Evolutionary conservation across 2,113 vertebrate species (phyloP).

Genomic region (Alethe castanea): DNA sequence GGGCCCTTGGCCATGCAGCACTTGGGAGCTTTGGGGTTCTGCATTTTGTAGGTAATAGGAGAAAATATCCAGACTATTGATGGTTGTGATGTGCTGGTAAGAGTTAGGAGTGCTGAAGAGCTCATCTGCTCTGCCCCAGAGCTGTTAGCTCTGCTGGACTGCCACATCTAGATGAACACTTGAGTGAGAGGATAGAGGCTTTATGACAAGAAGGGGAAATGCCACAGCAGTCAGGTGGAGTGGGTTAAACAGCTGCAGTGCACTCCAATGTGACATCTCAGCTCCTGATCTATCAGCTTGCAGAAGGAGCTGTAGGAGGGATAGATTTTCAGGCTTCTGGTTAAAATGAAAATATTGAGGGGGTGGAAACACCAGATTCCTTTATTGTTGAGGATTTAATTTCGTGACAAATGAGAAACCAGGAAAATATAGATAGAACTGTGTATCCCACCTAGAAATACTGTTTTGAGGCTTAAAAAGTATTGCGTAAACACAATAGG

Average conservation of each 20-base stretch:
- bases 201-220: neutral
- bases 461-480: neutral
- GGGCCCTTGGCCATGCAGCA: rapidly evolving
- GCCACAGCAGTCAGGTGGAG: neutral
- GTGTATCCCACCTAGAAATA: neutral
- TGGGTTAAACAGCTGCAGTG: neutral
- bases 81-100: neutral
- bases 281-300: neutral
- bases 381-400: neutral
- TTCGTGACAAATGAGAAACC: neutral
- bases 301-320: neutral
- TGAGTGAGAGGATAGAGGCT: neutral
- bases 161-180: neutral
- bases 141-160: neutral
- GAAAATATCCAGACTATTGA: neutral
- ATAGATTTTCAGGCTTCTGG: neutral
- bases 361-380: neutral
- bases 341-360: neutral
- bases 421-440: neutral
- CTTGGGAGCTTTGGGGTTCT: rapidly evolving
- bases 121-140: neutral
- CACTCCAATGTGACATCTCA: neutral
- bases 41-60: neutral
- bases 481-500: neutral
- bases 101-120: neutral